Evolutionary conservation across 2,797 vertebrate species (phyloP).

Genomic region (Rhinella marina): DNA sequence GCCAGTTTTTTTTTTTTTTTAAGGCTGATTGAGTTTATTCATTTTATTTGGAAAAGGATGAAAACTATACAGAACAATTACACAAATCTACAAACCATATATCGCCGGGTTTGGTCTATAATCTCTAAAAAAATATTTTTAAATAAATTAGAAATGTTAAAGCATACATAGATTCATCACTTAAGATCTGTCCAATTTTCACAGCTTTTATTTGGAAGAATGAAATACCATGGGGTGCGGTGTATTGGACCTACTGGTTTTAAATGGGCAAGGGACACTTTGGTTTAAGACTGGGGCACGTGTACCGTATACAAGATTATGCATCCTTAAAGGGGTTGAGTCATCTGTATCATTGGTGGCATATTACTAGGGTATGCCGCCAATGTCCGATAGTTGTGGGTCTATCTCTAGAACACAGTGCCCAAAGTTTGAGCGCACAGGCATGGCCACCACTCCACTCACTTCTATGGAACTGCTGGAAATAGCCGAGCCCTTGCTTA

Average conservation of each 20-base stretch:
- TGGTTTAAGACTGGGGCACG: not conserved
- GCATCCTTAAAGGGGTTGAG: too few species aligned
- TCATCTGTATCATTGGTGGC: too few species aligned
- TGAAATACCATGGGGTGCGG: not conserved
- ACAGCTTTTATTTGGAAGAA: too few species aligned
- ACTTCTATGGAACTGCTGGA: too few species aligned
- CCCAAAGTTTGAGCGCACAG: too few species aligned
- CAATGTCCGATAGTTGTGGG: too few species aligned
- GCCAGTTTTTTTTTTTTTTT: not conserved
- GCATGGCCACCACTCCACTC: too few species aligned
- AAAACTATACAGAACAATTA: not conserved
- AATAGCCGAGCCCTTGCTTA: too few species aligned
- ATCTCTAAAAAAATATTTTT: not conserved
- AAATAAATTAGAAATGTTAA: not conserved
- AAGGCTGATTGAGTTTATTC: not conserved
- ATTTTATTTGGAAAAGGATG: conserved; percentile 1
- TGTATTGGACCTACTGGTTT: not conserved
- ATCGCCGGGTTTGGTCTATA: not conserved
- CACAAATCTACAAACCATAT: not conserved
- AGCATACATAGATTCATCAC: not conserved
- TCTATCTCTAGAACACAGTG: too few species aligned
- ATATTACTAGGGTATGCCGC: too few species aligned
- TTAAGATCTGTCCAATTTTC: not conserved
- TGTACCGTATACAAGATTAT: not conserved
- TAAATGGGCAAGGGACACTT: not conserved